Conservation (phyloP, 2,113 vertebrate genomes). For the Tetrax tetrax region DNA sequence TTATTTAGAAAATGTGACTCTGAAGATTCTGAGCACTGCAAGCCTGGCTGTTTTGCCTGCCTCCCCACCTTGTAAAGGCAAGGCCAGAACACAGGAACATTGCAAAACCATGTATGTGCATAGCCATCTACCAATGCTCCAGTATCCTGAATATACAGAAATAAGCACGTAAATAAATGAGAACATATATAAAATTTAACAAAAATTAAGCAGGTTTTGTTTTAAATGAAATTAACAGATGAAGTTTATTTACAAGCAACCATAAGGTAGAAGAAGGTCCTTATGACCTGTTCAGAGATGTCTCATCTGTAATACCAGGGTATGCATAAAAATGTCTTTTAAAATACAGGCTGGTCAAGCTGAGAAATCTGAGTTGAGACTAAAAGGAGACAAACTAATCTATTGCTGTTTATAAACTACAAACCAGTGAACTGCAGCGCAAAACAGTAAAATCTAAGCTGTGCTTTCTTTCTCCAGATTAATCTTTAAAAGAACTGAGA, state of each 20-base stretch:
- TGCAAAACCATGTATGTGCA: neutral
- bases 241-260: neutral
- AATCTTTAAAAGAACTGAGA: neutral
- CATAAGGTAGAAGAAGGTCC: neutral
- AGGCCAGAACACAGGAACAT: neutral
- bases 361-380: neutral
- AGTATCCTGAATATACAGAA: neutral
- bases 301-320: neutral
- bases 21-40: neutral
- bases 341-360: neutral
- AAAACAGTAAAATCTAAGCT: neutral
- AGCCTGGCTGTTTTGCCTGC: neutral
- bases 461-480: neutral
- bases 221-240: neutral
- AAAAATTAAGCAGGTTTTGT: neutral
- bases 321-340: neutral
- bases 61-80: neutral
- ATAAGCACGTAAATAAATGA: neutral
- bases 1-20: neutral
- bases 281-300: neutral
- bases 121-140: neutral
- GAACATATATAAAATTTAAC: neutral
- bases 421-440: neutral
- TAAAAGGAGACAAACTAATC: neutral
- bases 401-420: neutral